Percentiles rank a stretch among this genome's conserved stretches.
Conservation (phyloP, 1,140 invertebrate species). For the Lutraria rhynchaena region DNA sequence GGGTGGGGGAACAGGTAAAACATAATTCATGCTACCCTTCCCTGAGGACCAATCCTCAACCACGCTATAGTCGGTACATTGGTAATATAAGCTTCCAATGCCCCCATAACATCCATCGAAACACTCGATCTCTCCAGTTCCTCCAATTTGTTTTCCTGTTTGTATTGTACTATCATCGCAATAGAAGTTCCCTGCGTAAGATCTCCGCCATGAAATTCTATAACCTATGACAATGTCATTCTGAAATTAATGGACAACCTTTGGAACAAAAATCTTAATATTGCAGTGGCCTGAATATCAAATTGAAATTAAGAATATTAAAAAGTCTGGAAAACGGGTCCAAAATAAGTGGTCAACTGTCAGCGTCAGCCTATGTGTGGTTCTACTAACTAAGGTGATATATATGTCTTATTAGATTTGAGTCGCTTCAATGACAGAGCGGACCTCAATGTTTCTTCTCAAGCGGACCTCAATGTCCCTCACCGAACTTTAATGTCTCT, state of each 20-base stretch:
- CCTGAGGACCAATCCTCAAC: constrained; percentile 20
- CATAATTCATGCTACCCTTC: not conserved
- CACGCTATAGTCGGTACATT: constrained; percentile 13
- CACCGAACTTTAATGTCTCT: too few species aligned
- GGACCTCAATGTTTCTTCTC: too few species aligned
- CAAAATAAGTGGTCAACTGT: too few species aligned
- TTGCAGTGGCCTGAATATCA: too few species aligned
- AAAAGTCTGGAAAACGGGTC: too few species aligned
- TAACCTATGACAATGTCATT: constrained; percentile 16
- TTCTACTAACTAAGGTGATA: too few species aligned
- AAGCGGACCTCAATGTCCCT: too few species aligned
- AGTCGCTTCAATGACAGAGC: too few species aligned
- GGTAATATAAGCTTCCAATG: not conserved
- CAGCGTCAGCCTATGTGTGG: too few species aligned
- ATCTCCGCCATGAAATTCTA: constrained; percentile 17
- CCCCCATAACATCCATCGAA: not conserved
- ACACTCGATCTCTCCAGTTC: not conserved
- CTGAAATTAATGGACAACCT: constrained; percentile 9
- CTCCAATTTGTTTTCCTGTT: not conserved
- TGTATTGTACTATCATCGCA: constrained; percentile 3
- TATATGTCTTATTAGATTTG: too few species aligned
- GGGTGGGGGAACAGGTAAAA: not conserved
- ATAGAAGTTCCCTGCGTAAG: not conserved
- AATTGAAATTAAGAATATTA: too few species aligned
- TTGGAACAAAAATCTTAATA: too few species aligned